Evolutionary conservation across 2,888 invertebrate genomes (phyloP), one percentile per base, ranked within the genome.

Genomic region (Dolichomitus sp.): DNA sequence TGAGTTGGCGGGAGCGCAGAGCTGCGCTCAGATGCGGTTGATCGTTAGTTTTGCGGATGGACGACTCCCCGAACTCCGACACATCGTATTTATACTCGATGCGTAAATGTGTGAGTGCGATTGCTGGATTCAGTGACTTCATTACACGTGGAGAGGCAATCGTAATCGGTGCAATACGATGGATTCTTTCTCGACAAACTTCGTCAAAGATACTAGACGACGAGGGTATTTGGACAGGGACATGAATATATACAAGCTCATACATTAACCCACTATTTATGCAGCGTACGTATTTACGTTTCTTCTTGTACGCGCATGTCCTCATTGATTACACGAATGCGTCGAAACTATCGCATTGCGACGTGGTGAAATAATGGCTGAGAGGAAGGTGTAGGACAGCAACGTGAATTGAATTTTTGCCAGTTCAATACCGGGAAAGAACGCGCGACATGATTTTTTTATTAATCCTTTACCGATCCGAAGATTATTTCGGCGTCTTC

Each of bases 31-130:
- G 57, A 61, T 70, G 42, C 33, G 27, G 27, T 65, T 19, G 70
- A 27, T 6, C 19, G 70, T 33, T 33, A 30, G 30, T 66, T 75
- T 78, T 54, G 33, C 52, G 42, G 65, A 79, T 52, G 69, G 57
- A 65, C 48, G 75, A 74, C 70, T 45, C 75, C 50, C 65, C n/a
- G 72, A 69, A 52, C 59, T 2, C 45, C 37, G 65, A 50, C 59
- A 61, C 65, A 37, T 65, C 75, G 75, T 76, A 83, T 83, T 83
- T 79, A 83, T 83, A 83, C 75, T 45, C 66, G n/a, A n/a, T 37
- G 30, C 14, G 45, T 11, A 30, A 40, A 37, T 37, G 42, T 30
- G 19, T 54, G 61, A 52, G 57, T 33, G 68, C 37, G 27, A 61
- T 68, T 68, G 63, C 45, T 50, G 17, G 74, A 57, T 57, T 50